Conservation (phyloP, 2,888 invertebrate genomes). For the Homarus gammarus region DNA sequence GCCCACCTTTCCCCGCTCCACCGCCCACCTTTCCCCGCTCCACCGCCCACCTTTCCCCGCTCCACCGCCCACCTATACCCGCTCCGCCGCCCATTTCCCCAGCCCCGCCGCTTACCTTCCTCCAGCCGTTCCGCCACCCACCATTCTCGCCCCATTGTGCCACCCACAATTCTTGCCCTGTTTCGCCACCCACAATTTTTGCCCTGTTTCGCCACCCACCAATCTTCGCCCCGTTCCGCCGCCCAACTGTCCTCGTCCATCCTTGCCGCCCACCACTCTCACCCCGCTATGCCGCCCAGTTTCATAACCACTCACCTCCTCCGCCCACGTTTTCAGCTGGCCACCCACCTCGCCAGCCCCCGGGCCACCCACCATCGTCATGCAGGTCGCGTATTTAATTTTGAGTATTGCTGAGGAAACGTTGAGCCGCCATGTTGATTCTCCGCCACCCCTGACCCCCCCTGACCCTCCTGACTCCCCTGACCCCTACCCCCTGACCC, state of each 20-base stretch:
- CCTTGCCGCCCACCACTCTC: background rate
- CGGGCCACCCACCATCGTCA: background rate
- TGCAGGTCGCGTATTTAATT: background rate
- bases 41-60: background rate
- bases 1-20: background rate
- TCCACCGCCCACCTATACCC: background rate
- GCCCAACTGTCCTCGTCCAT: background rate
- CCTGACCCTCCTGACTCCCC: background rate
- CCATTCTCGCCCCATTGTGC: background rate
- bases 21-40: background rate
- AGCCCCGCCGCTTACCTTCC: background rate
- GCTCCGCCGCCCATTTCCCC: background rate
- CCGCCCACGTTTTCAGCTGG: too few species aligned
- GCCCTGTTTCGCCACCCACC: background rate
- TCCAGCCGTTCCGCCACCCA: background rate
- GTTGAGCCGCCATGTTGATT: background rate
- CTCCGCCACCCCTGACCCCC: background rate
- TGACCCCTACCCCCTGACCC: background rate
- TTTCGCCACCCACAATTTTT: background rate
- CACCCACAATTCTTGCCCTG: background rate
- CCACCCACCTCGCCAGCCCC: too few species aligned
- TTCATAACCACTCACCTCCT: too few species aligned
- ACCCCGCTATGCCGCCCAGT: too few species aligned
- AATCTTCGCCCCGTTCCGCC: background rate
- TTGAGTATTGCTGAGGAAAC: background rate